Evolutionary conservation across 2,113 vertebrate genomes (phyloP).

Genomic region (Capreolus pygargus): DNA sequence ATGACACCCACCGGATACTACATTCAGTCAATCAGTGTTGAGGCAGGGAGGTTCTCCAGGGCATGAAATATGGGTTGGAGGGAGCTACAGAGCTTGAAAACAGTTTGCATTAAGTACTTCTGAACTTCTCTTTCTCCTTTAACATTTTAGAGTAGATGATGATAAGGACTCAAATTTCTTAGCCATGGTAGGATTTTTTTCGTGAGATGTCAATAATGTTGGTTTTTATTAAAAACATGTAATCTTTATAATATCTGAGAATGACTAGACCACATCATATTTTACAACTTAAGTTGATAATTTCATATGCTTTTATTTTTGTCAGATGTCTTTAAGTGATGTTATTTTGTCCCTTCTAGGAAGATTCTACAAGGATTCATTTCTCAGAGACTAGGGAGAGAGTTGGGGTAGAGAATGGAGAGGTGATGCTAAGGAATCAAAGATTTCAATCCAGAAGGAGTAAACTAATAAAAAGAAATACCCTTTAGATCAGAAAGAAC

Average conservation of each 20-base stretch:
- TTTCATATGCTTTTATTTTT: neutral
- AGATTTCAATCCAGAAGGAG: neutral
- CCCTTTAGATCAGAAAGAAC: neutral
- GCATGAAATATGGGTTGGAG: neutral
- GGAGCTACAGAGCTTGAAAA: neutral
- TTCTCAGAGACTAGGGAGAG: neutral
- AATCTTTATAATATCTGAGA: neutral
- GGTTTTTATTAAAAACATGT: neutral
- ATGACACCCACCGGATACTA: neutral
- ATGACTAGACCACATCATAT: neutral
- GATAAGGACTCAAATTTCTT: neutral
- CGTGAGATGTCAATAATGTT: neutral
- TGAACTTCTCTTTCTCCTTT: neutral
- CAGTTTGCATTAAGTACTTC: neutral
- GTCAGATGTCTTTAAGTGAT: neutral
- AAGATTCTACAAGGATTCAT: neutral
- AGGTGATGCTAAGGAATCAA: neutral
- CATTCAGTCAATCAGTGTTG: neutral
- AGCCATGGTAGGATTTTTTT: neutral
- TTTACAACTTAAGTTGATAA: neutral
- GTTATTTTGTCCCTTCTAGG: neutral
- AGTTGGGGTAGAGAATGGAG: neutral
- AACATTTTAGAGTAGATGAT: neutral
- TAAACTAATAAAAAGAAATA: neutral
- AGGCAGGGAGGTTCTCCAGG: neutral